phyloP scores from a whole-genome alignment of 1,140 invertebrate species.

The Eurosta solidaginis region DNA sequence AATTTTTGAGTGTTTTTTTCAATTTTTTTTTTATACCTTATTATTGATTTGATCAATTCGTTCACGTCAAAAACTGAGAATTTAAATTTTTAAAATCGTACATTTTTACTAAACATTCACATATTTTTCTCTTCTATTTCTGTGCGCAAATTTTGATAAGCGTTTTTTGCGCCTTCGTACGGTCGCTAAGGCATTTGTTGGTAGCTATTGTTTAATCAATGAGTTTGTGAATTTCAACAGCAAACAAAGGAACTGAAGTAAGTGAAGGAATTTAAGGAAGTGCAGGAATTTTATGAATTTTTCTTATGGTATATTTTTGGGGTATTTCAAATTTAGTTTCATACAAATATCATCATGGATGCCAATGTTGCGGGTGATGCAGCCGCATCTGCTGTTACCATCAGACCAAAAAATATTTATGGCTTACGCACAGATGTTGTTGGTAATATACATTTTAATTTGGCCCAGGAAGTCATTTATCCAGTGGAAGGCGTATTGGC shows the following conservation, averaged over 20 bases:
- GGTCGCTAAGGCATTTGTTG: not conserved
- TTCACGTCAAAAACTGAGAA: not conserved
- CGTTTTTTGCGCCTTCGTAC: not conserved
- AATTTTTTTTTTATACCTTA: not conserved
- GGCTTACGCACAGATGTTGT: slow-evolving; percentile 66
- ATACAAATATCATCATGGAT: not conserved
- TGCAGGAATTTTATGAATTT: not conserved
- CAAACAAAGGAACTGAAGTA: too few relatives aligned
- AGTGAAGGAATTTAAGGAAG: not conserved
- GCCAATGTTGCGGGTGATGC: not conserved
- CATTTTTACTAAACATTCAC: not conserved
- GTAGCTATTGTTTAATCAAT: slow-evolving; percentile 6
- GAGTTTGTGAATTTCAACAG: not conserved
- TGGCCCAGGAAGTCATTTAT: slow-evolving; percentile 68
- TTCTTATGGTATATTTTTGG: too few relatives aligned
- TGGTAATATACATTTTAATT: slow-evolving; percentile 67
- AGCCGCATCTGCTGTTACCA: slow-evolving; percentile 39
- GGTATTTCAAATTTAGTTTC: not conserved
- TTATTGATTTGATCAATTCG: not conserved
- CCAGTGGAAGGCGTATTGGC: slow-evolving; percentile 67
- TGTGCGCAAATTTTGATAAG: not conserved
- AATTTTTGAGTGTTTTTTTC: not conserved
- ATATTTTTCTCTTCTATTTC: not conserved
- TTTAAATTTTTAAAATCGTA: not conserved
- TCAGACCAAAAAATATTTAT: slow-evolving; percentile 64